Percentiles rank a stretch among this genome's conserved stretches.
Evolutionary conservation across 2,113 vertebrate genomes (phyloP).

Genomic region (Embiotoca jacksoni): DNA sequence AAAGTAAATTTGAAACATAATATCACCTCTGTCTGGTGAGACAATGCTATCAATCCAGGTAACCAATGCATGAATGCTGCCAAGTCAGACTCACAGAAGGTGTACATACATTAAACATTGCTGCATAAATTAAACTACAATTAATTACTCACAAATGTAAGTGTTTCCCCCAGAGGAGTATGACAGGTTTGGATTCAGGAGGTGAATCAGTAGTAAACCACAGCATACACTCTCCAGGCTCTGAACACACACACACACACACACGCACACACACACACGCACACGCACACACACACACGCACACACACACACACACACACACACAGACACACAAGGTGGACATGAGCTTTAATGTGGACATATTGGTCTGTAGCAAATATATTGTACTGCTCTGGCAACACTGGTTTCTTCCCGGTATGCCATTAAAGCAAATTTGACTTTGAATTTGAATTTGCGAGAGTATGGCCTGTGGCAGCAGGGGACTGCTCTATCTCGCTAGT

Average conservation of each 20-base stretch:
- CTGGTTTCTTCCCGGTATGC: constrained; percentile 38
- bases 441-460: constrained; percentile 60
- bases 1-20: too few relatives aligned
- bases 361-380: constrained; percentile 49
- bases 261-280: background rate
- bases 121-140: background rate
- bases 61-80: too few relatives aligned
- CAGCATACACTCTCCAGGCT: background rate
- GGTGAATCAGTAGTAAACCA: background rate
- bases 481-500: constrained; percentile 61
- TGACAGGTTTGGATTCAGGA: background rate
- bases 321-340: constrained; percentile 1
- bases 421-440: constrained; percentile 72
- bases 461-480: constrained; percentile 67
- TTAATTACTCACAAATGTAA: too few relatives aligned
- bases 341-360: constrained; percentile 40
- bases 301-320: background rate
- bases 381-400: constrained; percentile 40
- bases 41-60: too few relatives aligned
- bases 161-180: background rate
- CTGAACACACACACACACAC: constrained; percentile 9
- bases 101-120: background rate
- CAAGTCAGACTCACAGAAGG: too few relatives aligned
- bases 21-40: too few relatives aligned
- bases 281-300: background rate